Evolutionary conservation across 1,140 invertebrate species (phyloP).

Genomic region (Papilio glaucus): DNA sequence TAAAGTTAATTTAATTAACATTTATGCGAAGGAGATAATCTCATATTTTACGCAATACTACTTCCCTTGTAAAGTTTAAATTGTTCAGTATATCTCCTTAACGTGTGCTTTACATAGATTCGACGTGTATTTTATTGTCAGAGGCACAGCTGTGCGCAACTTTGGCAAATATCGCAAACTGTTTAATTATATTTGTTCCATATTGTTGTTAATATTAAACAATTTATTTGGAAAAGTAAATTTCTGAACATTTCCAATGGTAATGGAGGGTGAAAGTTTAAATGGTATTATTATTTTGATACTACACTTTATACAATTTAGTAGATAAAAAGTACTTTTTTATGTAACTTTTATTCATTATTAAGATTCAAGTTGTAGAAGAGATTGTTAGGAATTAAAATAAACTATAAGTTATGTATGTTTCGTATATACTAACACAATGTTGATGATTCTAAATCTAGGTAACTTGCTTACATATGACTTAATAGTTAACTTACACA

Average conservation of each 20-base stretch:
- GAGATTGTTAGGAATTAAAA: too few species aligned
- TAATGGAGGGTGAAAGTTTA: conserved; percentile 21
- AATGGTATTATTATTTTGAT: conserved; percentile 2
- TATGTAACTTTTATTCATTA: too few species aligned
- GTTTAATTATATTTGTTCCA: conserved; percentile 35
- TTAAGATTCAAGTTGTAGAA: too few species aligned
- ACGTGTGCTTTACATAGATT: conserved; percentile 13
- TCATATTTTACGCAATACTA: neutral
- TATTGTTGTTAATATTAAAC: conserved; percentile 12
- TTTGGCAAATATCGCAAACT: conserved; percentile 23
- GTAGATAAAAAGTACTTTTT: too few species aligned
- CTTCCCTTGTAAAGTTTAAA: conserved; percentile 8
- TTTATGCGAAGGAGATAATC: neutral
- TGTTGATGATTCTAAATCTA: too few species aligned
- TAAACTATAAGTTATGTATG: too few species aligned
- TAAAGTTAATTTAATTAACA: neutral
- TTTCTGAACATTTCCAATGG: conserved; percentile 1
- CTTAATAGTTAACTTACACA: too few species aligned
- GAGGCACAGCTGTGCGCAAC: conserved; percentile 30
- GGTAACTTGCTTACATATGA: too few species aligned
- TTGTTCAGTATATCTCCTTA: conserved; percentile 6
- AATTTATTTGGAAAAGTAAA: conserved; percentile 28
- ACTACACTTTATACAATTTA: neutral
- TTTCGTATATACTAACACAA: too few species aligned
- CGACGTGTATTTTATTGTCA: conserved; percentile 14